These are phyloP conservation scores for Cyanoramphus novaezelandiae DNA, from an alignment of 2,113 vertebrate species.

Conservation along the genomic window DNA sequence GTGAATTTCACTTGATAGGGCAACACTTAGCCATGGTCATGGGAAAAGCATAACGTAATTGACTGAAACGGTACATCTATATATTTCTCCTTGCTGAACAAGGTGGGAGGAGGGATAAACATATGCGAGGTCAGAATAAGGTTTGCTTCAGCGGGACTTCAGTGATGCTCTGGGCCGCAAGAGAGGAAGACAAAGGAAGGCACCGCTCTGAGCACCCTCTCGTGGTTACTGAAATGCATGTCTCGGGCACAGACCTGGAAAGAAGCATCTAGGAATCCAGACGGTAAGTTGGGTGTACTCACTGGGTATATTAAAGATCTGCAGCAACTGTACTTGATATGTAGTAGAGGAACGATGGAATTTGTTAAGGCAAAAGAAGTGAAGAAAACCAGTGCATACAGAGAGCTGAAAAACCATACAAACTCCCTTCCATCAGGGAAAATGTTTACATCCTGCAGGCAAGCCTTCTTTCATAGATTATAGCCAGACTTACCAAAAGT, in stretches of 20 bases:
- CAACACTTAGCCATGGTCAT: background rate
- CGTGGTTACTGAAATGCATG: background rate
- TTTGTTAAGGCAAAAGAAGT: background rate
- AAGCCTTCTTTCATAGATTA: background rate
- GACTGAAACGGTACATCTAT: slow-evolving; percentile 14
- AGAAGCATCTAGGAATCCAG: slow-evolving; percentile 22
- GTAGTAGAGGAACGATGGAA: background rate
- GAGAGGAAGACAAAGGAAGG: slow-evolving; percentile 47
- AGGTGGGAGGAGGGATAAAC: slow-evolving; percentile 53
- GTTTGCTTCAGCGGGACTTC: slow-evolving; percentile 36
- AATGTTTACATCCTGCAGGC: background rate
- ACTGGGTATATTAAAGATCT: slow-evolving; percentile 27
- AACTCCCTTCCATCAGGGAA: background rate
- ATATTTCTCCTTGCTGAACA: slow-evolving; percentile 47
- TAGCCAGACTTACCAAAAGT: background rate
- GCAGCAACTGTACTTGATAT: background rate
- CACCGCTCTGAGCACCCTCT: slow-evolving; percentile 35
- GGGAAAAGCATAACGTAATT: slow-evolving; percentile 7
- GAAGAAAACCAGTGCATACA: background rate
- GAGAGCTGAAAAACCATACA: background rate
- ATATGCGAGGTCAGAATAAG: background rate
- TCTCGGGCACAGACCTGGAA: background rate
- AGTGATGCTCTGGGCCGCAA: background rate
- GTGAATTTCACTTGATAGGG: background rate
- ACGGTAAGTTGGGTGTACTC: background rate